phyloP scores from a whole-genome alignment of 2,113 vertebrate species.

The Phainopepla nitens region DNA sequence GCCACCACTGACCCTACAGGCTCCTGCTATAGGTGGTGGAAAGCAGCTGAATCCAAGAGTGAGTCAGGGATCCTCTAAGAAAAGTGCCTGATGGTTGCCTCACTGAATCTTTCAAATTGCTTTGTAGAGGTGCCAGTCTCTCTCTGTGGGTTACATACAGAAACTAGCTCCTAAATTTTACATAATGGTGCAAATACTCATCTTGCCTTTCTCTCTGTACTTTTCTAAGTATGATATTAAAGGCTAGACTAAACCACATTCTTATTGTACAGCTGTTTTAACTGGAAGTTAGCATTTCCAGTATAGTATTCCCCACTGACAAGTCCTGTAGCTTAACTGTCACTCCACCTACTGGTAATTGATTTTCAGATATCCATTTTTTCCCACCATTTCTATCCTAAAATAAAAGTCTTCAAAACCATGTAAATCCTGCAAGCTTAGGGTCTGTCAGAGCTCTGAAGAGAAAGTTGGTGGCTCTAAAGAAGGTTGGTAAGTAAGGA shows the following conservation, averaged over 20 bases:
- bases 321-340: not conserved
- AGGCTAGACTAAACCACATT: not conserved
- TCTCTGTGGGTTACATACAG: not conserved
- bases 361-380: not conserved
- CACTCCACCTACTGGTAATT: not conserved
- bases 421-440: not conserved
- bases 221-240: not conserved
- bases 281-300: not conserved
- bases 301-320: not conserved
- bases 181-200: not conserved
- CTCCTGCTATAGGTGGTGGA: not conserved
- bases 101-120: not conserved
- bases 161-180: not conserved
- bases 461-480: not conserved
- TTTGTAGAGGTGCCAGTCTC: not conserved
- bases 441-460: not conserved
- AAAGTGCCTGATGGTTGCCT: not conserved
- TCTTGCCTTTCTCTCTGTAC: not conserved
- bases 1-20: not conserved
- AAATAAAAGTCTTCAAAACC: not conserved
- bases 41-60: not conserved
- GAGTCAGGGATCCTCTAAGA: not conserved
- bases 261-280: not conserved
- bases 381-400: not conserved
- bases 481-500: not conserved